A percentile compares a stretch with the other conserved stretches of the same genome.
Evolutionary conservation across 2,888 invertebrate genomes (phyloP).

Genomic region (Leptinotarsa tumamoca): DNA sequence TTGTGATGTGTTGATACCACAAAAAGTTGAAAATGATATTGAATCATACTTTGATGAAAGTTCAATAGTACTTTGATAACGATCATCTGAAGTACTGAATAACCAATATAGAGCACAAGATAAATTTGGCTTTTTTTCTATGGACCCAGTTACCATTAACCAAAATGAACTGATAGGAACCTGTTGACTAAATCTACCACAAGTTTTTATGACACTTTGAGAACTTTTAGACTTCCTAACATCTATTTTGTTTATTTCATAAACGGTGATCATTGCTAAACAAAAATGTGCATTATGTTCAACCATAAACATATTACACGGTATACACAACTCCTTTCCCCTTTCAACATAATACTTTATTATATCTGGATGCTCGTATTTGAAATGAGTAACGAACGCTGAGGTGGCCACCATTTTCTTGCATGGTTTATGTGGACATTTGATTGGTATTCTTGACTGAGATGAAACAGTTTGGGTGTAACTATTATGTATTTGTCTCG

Average conservation of each 20-base stretch:
- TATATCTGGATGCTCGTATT: slow-evolving; percentile 61
- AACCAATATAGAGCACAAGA: slow-evolving; percentile 61
- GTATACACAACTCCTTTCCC: slow-evolving; percentile 55
- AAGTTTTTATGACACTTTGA: slow-evolving; percentile 55
- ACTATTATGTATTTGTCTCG: slow-evolving; percentile 27
- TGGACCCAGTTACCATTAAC: slow-evolving; percentile 62
- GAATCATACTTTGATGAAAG: slow-evolving; percentile 58
- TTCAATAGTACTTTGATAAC: slow-evolving; percentile 60
- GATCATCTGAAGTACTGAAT: slow-evolving; percentile 58
- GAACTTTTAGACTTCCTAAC: slow-evolving; percentile 51
- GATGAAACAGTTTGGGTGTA: slow-evolving; percentile 29
- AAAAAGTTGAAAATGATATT: slow-evolving; percentile 58
- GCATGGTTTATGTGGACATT: slow-evolving; percentile 62
- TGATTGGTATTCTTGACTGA: slow-evolving; percentile 49
- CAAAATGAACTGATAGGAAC: slow-evolving; percentile 61
- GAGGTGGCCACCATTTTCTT: slow-evolving; percentile 60
- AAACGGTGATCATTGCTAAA: slow-evolving; percentile 59
- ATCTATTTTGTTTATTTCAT: slow-evolving; percentile 56
- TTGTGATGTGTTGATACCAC: slow-evolving; percentile 55
- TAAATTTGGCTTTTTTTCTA: slow-evolving; percentile 47
- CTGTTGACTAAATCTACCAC: slow-evolving; percentile 55
- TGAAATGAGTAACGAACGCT: slow-evolving; percentile 61
- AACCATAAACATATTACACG: slow-evolving; percentile 54
- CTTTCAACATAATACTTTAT: slow-evolving; percentile 53
- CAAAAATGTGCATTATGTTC: slow-evolving; percentile 56